A percentile compares a stretch with the other conserved stretches of the same genome.
Evolutionary conservation across 2,113 vertebrate species (phyloP).

Genomic region (Hyaena hyaena): DNA sequence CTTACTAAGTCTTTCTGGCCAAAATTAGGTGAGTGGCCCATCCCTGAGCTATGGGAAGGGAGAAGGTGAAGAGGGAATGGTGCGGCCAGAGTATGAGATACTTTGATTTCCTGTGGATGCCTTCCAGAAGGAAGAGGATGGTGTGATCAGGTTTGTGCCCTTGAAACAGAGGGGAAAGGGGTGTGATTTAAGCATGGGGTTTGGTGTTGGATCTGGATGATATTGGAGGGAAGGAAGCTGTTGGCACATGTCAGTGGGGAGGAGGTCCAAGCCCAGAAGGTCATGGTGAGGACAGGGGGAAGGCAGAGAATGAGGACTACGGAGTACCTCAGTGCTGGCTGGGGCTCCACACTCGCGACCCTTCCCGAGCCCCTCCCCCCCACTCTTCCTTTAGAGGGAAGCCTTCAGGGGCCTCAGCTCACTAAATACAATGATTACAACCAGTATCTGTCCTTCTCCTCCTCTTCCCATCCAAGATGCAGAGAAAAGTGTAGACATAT

Average conservation of each 20-base stretch:
- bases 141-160: neutral
- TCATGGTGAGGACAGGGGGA: fast-evolving
- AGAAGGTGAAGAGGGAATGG: neutral
- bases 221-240: neutral
- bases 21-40: neutral
- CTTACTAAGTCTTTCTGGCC: neutral
- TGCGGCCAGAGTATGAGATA: neutral
- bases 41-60: neutral
- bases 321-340: too few relatives aligned
- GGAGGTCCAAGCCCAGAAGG: neutral
- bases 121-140: neutral
- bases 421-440: neutral
- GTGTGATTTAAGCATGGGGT: too few relatives aligned
- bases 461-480: too few relatives aligned
- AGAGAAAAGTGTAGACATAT: neutral
- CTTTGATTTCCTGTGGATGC: neutral
- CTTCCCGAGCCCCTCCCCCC: neutral
- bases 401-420: neutral
- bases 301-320: neutral
- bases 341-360: fast-evolving
- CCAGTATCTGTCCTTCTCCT: neutral
- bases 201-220: neutral
- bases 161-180: neutral
- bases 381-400: neutral
- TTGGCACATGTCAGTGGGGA: fast-evolving